Percentiles rank a stretch among this genome's conserved stretches.
phyloP scores from a whole-genome alignment of 2,888 invertebrate species.

The Sphecodes monilicornis region DNA sequence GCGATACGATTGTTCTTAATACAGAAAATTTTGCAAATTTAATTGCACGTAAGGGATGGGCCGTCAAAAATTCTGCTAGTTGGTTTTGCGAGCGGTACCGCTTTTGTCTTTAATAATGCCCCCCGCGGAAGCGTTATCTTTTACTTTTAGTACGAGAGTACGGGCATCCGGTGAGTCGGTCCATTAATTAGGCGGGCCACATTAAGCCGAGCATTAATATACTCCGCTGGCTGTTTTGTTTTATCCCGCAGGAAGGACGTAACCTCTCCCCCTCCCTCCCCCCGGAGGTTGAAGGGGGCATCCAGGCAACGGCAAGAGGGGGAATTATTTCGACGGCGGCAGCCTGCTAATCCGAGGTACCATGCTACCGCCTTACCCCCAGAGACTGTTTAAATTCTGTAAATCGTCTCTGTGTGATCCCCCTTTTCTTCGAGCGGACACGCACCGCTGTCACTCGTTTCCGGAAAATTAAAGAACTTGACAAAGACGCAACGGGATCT shows the following conservation, averaged over 20 bases:
- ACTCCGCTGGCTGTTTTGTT: constrained; percentile 84
- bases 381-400: constrained; percentile 83
- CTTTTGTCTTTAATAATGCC: constrained; percentile 80
- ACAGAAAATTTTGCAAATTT: neutral
- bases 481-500: neutral
- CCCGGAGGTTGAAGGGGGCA: constrained; percentile 66
- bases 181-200: constrained; percentile 84
- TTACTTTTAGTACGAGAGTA: constrained; percentile 77
- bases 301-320: constrained; percentile 60
- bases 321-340: constrained; percentile 74
- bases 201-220: constrained; percentile 84
- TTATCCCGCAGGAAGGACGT: constrained; percentile 83
- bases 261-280: no score
- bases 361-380: constrained; percentile 78
- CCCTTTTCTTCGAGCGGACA: constrained; percentile 44
- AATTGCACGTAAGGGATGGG: neutral
- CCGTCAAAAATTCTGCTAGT: constrained; percentile 34
- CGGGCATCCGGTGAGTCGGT: constrained; percentile 81
- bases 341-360: constrained; percentile 75
- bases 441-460: constrained; percentile 25
- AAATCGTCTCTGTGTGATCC: constrained; percentile 75
- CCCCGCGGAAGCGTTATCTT: constrained; percentile 80
- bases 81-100: constrained; percentile 33
- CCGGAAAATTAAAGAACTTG: constrained; percentile 40
- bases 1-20: neutral